Percentiles rank a stretch among this genome's conserved stretches.
These are phyloP conservation scores for Oopsacas minuta DNA, from an alignment of 37 sponge, comb jelly and placozoan species.

Conservation along the genomic window DNA sequence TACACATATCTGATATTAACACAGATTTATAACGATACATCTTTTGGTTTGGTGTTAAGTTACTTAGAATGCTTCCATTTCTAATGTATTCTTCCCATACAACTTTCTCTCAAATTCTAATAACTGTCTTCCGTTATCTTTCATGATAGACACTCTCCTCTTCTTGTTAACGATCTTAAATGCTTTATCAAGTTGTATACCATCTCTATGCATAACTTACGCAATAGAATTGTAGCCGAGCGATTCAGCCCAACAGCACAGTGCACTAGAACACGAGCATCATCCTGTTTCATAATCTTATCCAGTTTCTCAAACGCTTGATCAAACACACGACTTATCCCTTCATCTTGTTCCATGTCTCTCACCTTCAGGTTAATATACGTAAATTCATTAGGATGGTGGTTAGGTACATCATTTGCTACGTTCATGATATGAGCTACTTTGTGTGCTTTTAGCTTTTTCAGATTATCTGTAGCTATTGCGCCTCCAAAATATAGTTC, in stretches of 20 bases:
- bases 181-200: neutral
- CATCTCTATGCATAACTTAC: neutral
- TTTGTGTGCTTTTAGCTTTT: neutral
- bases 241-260: neutral
- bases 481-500: neutral
- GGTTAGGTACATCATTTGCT: slow-evolving; percentile 9
- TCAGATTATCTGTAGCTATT: neutral
- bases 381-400: slow-evolving; percentile 13
- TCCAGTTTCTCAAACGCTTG: neutral
- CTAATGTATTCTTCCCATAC: neutral
- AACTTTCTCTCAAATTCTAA: neutral
- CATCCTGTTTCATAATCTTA: neutral
- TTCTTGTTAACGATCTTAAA: neutral
- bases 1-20: too few species aligned
- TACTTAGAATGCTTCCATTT: slow-evolving; percentile 1
- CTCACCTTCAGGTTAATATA: neutral
- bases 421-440: neutral
- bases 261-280: slow-evolving; percentile 3
- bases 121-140: neutral
- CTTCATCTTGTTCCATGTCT: neutral
- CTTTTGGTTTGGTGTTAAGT: too few species aligned
- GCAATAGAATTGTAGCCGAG: neutral
- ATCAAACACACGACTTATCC: neutral
- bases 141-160: neutral
- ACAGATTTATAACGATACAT: too few species aligned